These are phyloP conservation scores for Clusia tigrina DNA, from an alignment of 2,888 invertebrate species.

Conservation along the genomic window DNA sequence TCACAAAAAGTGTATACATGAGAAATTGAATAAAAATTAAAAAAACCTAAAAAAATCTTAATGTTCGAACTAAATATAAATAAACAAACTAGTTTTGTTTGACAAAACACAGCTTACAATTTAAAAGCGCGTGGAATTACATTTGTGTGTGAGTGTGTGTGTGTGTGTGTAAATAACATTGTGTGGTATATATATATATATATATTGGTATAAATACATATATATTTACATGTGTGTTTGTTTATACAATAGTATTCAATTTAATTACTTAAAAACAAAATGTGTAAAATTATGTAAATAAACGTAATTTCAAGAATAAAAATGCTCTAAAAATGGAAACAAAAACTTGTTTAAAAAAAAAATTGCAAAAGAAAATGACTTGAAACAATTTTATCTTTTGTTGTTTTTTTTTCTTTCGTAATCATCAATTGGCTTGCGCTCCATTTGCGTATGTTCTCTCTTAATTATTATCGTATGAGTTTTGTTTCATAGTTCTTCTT, in stretches of 20 bases:
- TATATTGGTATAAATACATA: neutral
- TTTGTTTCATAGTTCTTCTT: too few species aligned
- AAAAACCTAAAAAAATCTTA: neutral
- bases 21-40: neutral
- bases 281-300: slow-evolving; percentile 1
- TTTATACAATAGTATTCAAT: slow-evolving; percentile 1
- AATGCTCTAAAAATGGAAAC: slow-evolving; percentile 11
- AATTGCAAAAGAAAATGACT: slow-evolving; percentile 9
- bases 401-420: slow-evolving; percentile 1
- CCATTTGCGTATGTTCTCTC: too few species aligned
- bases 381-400: slow-evolving; percentile 9
- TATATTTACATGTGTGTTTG: neutral
- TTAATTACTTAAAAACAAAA: too few species aligned
- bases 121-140: slow-evolving; percentile 37
- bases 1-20: neutral
- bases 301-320: neutral
- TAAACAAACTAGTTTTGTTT: slow-evolving; percentile 37
- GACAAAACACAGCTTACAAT: slow-evolving; percentile 43
- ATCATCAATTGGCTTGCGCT: too few species aligned
- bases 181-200: slow-evolving; percentile 19
- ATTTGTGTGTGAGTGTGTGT: slow-evolving; percentile 13
- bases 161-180: neutral
- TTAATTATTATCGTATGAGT: too few species aligned
- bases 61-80: neutral
- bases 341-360: slow-evolving; percentile 2